Evolutionary conservation across 2,888 invertebrate genomes (phyloP).

Genomic region (Thyatira batis): DNA sequence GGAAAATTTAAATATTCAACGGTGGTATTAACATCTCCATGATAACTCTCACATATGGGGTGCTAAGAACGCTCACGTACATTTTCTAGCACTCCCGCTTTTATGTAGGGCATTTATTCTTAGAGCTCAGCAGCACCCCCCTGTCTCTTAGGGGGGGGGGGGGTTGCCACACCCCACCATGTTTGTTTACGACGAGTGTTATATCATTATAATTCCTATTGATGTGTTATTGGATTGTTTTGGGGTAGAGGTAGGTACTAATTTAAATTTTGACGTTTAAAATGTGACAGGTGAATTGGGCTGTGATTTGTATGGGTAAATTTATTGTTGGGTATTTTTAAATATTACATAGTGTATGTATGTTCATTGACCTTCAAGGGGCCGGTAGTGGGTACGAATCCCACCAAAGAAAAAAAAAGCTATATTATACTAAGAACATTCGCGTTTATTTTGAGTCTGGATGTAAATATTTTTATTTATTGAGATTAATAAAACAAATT

Average conservation of each 20-base stretch:
- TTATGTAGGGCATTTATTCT: conserved; percentile 82
- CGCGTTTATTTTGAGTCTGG: too few species aligned
- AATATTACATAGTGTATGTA: too few species aligned
- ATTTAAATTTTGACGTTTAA: too few species aligned
- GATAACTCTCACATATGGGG: conserved; percentile 57
- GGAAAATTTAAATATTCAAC: not conserved
- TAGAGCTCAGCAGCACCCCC: conserved; percentile 54
- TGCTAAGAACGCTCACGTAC: conserved; percentile 78
- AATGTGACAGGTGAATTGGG: too few species aligned
- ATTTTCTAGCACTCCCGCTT: conserved; percentile 79
- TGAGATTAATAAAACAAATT: too few species aligned
- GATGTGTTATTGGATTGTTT: conserved; percentile 49
- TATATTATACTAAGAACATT: too few species aligned
- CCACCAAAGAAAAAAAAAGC: too few species aligned
- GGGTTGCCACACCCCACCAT: conserved; percentile 49
- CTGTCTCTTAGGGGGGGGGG: conserved; percentile 47
- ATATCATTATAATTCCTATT: conserved; percentile 54
- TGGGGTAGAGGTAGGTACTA: conserved; percentile 26
- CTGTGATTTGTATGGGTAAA: too few species aligned
- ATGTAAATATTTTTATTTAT: too few species aligned
- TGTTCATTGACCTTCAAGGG: too few species aligned
- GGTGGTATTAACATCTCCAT: conserved; percentile 46
- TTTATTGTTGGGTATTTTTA: too few species aligned
- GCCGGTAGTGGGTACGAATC: too few species aligned
- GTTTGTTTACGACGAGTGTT: conserved; percentile 53